Evolutionary conservation across 2,797 vertebrate species (phyloP).

Genomic region (Brotula barbata): DNA sequence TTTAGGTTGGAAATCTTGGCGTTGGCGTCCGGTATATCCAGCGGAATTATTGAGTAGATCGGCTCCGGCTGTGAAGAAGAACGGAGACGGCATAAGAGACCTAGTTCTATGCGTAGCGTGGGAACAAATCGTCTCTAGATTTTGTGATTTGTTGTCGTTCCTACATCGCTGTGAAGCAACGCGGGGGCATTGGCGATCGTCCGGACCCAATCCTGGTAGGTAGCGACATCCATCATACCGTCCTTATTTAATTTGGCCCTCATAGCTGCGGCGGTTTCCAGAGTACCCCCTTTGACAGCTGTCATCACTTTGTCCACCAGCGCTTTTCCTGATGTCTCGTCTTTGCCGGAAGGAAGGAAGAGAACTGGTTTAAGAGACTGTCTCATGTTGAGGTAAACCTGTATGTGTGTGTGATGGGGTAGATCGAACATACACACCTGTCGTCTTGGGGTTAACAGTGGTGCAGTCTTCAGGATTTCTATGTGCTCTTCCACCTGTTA

Average conservation of each 20-base stretch:
- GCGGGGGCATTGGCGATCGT: constrained; percentile 78
- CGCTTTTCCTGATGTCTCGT: fast-evolving
- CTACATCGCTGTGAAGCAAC: constrained; percentile 83
- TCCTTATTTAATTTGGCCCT: constrained; percentile 72
- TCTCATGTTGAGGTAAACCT: background rate
- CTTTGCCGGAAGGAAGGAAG: constrained; percentile 41
- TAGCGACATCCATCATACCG: constrained; percentile 64
- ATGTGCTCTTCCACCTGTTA: fast-evolving
- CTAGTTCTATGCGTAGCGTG: too few species aligned
- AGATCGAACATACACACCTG: constrained; percentile 39
- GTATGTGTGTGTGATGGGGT: background rate
- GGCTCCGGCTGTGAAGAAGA: constrained; percentile 78
- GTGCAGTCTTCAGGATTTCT: background rate
- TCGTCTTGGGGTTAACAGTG: fast-evolving
- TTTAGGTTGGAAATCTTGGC: constrained; percentile 81
- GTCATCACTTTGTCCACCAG: constrained; percentile 83
- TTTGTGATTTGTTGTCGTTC: background rate
- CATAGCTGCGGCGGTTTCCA: constrained; percentile 71
- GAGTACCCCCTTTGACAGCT: constrained; percentile 82
- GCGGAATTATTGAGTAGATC: constrained; percentile 84
- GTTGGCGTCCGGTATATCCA: constrained; percentile 73
- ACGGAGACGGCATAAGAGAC: background rate
- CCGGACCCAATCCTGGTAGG: constrained; percentile 83
- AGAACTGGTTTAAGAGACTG: background rate
- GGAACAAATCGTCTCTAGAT: too few species aligned